phyloP scores from a whole-genome alignment of 2,797 vertebrate genomes.

The Perodicticus potto region DNA sequence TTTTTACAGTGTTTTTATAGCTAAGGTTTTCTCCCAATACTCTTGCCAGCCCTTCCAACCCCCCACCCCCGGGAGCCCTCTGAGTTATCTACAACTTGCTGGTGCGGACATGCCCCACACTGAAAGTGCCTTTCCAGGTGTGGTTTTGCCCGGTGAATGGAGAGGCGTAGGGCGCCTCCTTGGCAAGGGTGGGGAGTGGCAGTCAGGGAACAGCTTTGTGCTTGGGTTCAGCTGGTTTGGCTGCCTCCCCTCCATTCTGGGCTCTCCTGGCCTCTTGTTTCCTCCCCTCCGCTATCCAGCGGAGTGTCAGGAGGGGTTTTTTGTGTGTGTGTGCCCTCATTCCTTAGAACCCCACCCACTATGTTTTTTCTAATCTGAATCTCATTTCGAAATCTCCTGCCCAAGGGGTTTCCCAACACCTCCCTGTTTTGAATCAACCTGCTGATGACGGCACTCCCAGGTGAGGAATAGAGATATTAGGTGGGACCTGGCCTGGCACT shows the following conservation, averaged over 20 bases:
- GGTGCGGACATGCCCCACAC: conserved; percentile 27
- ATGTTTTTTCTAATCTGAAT: conserved; percentile 66
- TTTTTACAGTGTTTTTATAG: not conserved
- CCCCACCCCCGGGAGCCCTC: not conserved
- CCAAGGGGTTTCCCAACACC: conserved; percentile 78
- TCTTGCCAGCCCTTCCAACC: not conserved
- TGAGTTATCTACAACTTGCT: not conserved
- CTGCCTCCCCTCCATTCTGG: not conserved
- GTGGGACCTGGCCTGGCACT: conserved; percentile 48
- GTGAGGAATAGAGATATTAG: not conserved
- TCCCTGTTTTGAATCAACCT: conserved; percentile 68
- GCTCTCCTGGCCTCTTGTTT: not conserved
- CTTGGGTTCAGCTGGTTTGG: not conserved
- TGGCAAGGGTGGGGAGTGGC: not conserved
- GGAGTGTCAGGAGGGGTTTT: not conserved
- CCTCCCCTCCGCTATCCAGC: conserved; percentile 7
- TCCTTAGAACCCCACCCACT: conserved; percentile 46
- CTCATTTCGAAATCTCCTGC: conserved; percentile 82
- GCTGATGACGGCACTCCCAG: conserved; percentile 59
- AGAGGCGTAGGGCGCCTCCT: not conserved
- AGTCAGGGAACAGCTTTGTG: not conserved
- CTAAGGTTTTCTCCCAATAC: not conserved
- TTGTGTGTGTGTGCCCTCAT: conserved; percentile 33
- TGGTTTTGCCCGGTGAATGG: not conserved
- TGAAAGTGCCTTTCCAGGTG: not conserved